Evolutionary conservation across 2,797 vertebrate species (phyloP).

Genomic region (Bradypodion pumilum): DNA sequence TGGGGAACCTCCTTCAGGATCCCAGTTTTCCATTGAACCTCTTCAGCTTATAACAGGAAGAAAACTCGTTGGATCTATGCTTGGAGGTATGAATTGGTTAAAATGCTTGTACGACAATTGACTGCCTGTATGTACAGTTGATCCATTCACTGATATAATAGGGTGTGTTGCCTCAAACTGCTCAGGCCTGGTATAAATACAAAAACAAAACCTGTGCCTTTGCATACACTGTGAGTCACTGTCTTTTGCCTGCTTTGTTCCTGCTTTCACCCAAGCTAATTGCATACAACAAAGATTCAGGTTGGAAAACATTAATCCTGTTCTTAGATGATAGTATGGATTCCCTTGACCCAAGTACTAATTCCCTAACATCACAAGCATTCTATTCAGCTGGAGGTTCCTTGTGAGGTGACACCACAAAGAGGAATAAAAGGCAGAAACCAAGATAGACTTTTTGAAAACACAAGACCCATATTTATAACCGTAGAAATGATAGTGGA

Average conservation of each 20-base stretch:
- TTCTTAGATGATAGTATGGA: background rate
- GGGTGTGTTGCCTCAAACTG: background rate
- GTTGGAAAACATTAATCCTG: background rate
- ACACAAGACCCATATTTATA: background rate
- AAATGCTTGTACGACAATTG: background rate
- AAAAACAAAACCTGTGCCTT: background rate
- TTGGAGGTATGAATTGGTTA: slow-evolving; percentile 48
- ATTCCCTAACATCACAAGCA: background rate
- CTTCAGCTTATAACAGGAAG: slow-evolving; percentile 15
- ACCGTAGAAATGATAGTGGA: no score
- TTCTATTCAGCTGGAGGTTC: background rate
- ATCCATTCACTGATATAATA: background rate
- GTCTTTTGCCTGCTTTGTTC: background rate
- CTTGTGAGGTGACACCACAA: background rate
- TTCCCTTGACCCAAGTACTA: background rate
- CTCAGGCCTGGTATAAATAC: background rate
- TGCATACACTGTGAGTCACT: no score
- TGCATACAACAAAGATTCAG: background rate
- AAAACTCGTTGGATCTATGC: slow-evolving; percentile 37
- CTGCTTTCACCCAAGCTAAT: background rate
- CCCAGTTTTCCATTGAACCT: slow-evolving; percentile 34
- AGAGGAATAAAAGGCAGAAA: background rate
- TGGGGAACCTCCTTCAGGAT: slow-evolving; percentile 23
- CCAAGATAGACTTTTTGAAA: background rate
- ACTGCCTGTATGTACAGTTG: background rate